A percentile compares a stretch with the other conserved stretches of the same genome.
These are phyloP conservation scores for Microcaecilia unicolor DNA, from an alignment of 2,797 vertebrate species.

Conservation along the genomic window DNA sequence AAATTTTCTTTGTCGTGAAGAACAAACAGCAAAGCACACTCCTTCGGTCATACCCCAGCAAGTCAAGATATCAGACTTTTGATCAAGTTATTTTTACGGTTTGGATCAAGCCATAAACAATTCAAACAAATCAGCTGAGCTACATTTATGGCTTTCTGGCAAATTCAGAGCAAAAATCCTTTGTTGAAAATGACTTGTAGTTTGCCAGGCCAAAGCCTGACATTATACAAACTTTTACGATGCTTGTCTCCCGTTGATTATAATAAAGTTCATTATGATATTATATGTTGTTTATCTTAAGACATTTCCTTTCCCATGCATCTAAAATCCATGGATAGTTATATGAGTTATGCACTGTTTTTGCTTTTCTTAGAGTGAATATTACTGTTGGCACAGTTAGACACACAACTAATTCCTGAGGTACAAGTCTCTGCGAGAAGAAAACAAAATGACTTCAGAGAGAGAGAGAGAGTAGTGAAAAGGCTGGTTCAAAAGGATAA, in stretches of 20 bases:
- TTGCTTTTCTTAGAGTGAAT: not conserved
- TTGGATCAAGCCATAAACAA: not conserved
- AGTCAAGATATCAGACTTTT: not conserved
- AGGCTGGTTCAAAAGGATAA: not conserved
- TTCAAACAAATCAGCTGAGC: no score
- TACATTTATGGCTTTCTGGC: no score
- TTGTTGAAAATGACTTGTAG: no score
- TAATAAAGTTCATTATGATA: no score
- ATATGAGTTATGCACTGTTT: not conserved
- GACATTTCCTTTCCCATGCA: not conserved
- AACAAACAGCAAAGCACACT: constrained; percentile 20
- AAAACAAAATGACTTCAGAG: not conserved
- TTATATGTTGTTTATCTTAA: not conserved
- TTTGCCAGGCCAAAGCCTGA: no score
- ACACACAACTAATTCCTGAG: not conserved
- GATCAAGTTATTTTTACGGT: not conserved
- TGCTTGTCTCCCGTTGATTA: no score
- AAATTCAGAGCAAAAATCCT: no score
- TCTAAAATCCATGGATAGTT: not conserved
- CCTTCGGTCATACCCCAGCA: constrained; percentile 2
- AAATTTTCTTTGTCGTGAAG: constrained; percentile 45
- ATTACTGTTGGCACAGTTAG: not conserved
- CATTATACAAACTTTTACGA: no score
- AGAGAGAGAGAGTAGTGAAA: not conserved
- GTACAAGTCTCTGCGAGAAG: not conserved